Base-by-base conservation (phyloP, 1,140 invertebrate genomes). In the Drosophila pandora region DNA sequence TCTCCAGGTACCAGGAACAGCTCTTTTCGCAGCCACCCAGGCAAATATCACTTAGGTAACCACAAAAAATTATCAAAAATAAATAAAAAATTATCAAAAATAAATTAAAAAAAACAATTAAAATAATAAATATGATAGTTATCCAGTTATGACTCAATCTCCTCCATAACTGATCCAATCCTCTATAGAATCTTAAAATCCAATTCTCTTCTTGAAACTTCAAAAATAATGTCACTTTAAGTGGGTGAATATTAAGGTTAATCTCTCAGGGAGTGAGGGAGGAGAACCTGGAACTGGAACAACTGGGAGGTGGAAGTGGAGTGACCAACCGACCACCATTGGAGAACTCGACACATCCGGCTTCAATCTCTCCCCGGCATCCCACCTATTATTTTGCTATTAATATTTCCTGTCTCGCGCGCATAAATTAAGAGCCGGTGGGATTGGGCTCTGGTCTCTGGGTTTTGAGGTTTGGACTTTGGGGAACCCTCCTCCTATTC, bases 1-100 rank as follows among this genome's bases (percentile, higher is more conserved):
- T 74, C 70, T 75, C 70, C 80, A 87, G 76, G 87, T 91, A 82
- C 90, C 77, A 91, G 90, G 75, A 79, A 90, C 90, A 91, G 90
- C 80, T 87, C 76, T 81, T 85, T 89, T 87, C 90, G 90, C 79
- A 73, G 90, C 87, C 90, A 90, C 87, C 83, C 85, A 81, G 89
- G 84, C 87, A 91, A 91, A 91, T 90, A 90, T 90, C 90, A 90
- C 85, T 91, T 91, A 91, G 90, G 90, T 91, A 91, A 90, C 17
- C 17, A 17, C 74, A 83, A 60, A 84, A 52, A 65, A 74, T 53
- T 25, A 25, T 0, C 25, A 25, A 28, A 25, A 68, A 64, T 43
- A 61, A 30, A 54, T 54, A 13, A 43, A 7, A 39, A 30, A 90
- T 61, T 7, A 17, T 28, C 0, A 28, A 28, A 79, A 48, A 76